Conservation (phyloP, 2,888 invertebrate species). For the Heliconius ethilla region DNA sequence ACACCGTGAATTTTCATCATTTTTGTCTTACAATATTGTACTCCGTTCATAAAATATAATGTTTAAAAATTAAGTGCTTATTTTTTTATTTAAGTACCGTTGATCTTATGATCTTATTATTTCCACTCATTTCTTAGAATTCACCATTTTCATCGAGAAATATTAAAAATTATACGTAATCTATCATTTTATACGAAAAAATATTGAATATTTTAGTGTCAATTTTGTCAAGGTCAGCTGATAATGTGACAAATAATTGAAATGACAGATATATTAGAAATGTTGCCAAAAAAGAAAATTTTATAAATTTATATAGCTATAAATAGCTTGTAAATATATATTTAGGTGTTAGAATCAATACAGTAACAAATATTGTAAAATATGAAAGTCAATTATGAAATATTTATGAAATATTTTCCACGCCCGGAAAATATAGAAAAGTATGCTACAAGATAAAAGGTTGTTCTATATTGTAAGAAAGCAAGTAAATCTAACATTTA, state of each 20-base stretch:
- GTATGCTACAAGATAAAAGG: no score
- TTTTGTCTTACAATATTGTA: conserved; percentile 21
- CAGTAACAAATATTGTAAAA: no score
- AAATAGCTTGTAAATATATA: no score
- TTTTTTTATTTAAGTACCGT: conserved; percentile 1
- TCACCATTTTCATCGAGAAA: background rate
- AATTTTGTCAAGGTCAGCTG: conserved; percentile 27
- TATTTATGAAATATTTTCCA: no score
- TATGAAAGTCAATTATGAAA: no score
- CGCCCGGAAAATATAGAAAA: no score
- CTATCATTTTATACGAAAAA: conserved; percentile 7
- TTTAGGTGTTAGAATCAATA: no score
- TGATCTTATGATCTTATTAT: background rate
- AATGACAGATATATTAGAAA: background rate
- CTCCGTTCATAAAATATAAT: background rate
- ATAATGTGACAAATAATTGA: background rate
- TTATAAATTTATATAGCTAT: background rate
- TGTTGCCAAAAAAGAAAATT: background rate
- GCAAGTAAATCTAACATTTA: no score
- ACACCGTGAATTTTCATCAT: conserved; percentile 39
- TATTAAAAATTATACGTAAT: background rate
- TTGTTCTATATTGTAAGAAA: no score
- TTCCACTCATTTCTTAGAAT: conserved; percentile 13
- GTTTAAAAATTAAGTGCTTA: conserved; percentile 3
- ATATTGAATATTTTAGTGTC: conserved; percentile 12